Evolutionary conservation across 2,888 invertebrate genomes (phyloP).

Genomic region (Nephrotoma flavescens): DNA sequence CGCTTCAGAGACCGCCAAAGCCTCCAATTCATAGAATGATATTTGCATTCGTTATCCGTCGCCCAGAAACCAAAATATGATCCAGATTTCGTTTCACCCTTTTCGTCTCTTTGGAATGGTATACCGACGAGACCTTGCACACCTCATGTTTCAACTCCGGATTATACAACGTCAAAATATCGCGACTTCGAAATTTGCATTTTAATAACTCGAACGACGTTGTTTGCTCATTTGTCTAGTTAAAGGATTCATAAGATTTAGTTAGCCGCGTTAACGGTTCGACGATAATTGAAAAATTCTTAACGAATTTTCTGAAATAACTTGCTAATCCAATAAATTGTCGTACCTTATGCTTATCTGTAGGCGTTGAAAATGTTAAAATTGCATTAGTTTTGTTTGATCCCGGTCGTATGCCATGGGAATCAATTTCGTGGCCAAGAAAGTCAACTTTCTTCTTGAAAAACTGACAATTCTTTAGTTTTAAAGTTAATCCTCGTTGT

Average conservation of each 20-base stretch:
- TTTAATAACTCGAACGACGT: too few species aligned
- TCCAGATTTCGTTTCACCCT: background rate
- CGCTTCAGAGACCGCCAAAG: background rate
- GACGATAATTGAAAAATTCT: background rate
- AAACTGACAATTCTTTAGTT: background rate
- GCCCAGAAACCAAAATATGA: background rate
- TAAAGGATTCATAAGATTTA: too few species aligned
- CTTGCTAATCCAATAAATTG: slow-evolving; percentile 9
- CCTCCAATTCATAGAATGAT: background rate
- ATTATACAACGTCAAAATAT: background rate
- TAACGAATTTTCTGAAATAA: slow-evolving; percentile 11
- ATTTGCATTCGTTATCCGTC: background rate
- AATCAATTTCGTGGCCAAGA: background rate
- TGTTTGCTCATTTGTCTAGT: too few species aligned
- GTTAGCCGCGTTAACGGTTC: background rate
- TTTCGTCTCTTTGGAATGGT: slow-evolving; percentile 12
- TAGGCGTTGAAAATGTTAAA: slow-evolving; percentile 16
- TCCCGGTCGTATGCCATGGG: slow-evolving; percentile 12
- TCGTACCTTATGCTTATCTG: slow-evolving; percentile 14
- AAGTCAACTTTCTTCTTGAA: background rate
- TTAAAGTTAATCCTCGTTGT: background rate
- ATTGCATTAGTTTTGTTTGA: slow-evolving; percentile 15
- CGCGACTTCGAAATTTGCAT: too few species aligned
- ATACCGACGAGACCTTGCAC: slow-evolving; percentile 14
- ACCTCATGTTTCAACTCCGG: slow-evolving; percentile 11